Evolutionary conservation across 2,113 vertebrate genomes (phyloP).

Genomic region (Fulica atra): DNA sequence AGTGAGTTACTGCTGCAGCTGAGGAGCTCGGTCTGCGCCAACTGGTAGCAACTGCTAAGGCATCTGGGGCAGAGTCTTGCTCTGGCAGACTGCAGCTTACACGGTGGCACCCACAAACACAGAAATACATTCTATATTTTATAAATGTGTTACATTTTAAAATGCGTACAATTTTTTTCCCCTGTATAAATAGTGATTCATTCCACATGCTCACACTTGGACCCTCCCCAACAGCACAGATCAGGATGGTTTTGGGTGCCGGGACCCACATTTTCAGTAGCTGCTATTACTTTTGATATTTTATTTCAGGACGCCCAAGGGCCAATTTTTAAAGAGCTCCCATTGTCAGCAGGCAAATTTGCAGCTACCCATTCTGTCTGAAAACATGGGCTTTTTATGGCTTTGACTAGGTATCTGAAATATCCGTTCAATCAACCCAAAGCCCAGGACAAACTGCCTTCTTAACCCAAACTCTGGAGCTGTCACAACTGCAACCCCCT

Average conservation of each 20-base stretch:
- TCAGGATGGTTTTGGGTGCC: neutral
- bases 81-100: neutral
- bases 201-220: neutral
- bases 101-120: accelerated
- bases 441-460: neutral
- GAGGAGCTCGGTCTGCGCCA: neutral
- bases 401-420: neutral
- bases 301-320: neutral
- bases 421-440: neutral
- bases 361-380: neutral
- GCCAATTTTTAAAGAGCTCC: neutral
- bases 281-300: neutral
- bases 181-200: neutral
- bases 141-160: neutral
- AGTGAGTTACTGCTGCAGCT: neutral
- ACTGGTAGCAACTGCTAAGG: neutral
- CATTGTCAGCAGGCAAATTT: neutral
- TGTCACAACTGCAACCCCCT: neutral
- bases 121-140: neutral
- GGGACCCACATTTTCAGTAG: neutral
- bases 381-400: neutral
- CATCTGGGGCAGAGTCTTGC: neutral
- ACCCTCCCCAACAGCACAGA: neutral
- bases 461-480: neutral
- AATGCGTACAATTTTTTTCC: neutral